Base-by-base conservation (phyloP, 2,113 vertebrate genomes). In the Pungitius pungitius region DNA sequence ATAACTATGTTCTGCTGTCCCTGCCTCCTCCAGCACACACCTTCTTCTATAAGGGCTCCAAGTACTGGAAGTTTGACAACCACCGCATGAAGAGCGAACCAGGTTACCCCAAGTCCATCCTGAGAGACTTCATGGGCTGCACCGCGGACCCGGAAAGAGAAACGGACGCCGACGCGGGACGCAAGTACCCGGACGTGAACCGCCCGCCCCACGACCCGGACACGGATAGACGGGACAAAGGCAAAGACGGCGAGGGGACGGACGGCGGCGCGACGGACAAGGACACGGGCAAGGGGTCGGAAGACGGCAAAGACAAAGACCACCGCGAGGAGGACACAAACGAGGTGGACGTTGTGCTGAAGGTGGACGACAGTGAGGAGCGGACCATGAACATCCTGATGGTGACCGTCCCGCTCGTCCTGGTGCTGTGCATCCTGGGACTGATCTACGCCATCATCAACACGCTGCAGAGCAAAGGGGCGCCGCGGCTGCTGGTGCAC, bases 1-100 rank as follows among this genome's bases (percentile, higher is more conserved):
- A 24, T 30, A 17, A 51, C 9, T 15, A 3, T 37, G 8, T 39
- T 61, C 40, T 54, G 33, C 47, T 54, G 13, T 52, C 0, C 8
- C 66, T 39, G 10, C 56, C 22, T 45, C 30, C 59, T 51, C 0
- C 89, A 99, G 97, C 96, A 0, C 96, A 96, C 82, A 99, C 98
- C 3, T 96, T 93, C 92, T 99, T 99, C 93, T 98, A 98, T 91
- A 96, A 96, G 88, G 98, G 97, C 73, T 94, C 95, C 47, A 96
- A 96, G 82, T 99, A 99, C 94, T 99, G 98, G 98, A 99, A 98
- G 84, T 99, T 99, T 0, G 95, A 99, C 94, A 99, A 99, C 1
- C 96, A 97, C 80, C 94, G 95, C 8, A 96, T 99, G 91, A 96
- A 95, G 69, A 97, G 96, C 0, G 98, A 99, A 70, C 96, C 97